These are phyloP conservation scores for Asobara japonica DNA, from an alignment of 1,140 invertebrate species.

Conservation along the genomic window DNA sequence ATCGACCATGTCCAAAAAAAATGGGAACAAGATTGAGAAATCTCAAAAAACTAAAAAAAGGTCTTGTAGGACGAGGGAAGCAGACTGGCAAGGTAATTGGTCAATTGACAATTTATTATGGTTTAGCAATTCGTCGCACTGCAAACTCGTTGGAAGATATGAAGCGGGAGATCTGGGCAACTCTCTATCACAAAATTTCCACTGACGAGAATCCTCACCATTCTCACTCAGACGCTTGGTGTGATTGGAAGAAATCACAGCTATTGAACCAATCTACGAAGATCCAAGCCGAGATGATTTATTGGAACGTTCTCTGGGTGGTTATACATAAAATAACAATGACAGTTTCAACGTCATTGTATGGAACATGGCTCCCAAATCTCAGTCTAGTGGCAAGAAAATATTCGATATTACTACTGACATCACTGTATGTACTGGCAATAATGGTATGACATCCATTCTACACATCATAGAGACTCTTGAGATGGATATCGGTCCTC, in stretches of 20 bases:
- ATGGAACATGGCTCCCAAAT: neutral
- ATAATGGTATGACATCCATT: slow-evolving; percentile 29
- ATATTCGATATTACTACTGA: slow-evolving; percentile 23
- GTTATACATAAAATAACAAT: neutral
- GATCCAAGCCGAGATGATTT: neutral
- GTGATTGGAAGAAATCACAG: neutral
- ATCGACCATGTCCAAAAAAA: too few species aligned
- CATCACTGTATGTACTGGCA: slow-evolving; percentile 19
- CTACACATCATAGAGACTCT: too few species aligned
- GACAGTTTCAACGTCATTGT: neutral
- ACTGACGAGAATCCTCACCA: neutral
- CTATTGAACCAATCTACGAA: neutral
- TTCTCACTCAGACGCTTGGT: neutral
- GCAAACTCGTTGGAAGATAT: neutral
- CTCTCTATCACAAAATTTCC: neutral
- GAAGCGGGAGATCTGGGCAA: neutral
- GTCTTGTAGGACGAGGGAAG: neutral
- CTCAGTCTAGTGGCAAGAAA: neutral
- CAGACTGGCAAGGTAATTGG: neutral
- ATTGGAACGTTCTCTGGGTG: neutral
- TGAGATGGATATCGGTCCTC: too few species aligned
- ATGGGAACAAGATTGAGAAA: too few species aligned
- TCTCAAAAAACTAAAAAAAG: neutral
- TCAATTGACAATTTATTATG: neutral
- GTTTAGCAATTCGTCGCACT: neutral